Conservation (phyloP, 2,888 invertebrate genomes). For the Phyllotreta cruciferae region DNA sequence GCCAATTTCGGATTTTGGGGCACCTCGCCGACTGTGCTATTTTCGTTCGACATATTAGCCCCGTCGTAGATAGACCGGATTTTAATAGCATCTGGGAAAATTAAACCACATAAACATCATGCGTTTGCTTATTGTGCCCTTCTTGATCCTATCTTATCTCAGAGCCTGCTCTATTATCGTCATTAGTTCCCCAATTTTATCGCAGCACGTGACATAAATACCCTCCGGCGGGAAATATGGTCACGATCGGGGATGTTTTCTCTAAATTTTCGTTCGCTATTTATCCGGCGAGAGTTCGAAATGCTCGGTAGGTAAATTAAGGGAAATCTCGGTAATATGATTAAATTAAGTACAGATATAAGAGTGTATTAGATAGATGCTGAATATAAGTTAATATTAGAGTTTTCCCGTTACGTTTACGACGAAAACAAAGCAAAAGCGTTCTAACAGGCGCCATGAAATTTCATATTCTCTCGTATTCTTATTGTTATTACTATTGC, state of each 20-base stretch:
- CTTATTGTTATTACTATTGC: conserved; percentile 20
- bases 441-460: conserved; percentile 2
- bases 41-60: conserved; percentile 53
- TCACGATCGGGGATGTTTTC: conserved; percentile 9
- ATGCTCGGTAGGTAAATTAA: too few relatives aligned
- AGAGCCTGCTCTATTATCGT: conserved; percentile 39
- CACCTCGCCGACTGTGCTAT: conserved; percentile 27
- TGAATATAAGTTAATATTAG: too few relatives aligned
- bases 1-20: conserved; percentile 10
- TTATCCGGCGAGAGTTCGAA: too few relatives aligned
- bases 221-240: conserved; percentile 12
- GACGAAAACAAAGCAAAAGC: too few relatives aligned
- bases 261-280: not conserved
- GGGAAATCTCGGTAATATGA: too few relatives aligned
- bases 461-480: conserved; percentile 14
- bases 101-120: conserved; percentile 60
- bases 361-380: not conserved
- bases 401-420: too few relatives aligned
- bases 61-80: conserved; percentile 53
- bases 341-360: not conserved
- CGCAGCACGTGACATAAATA: conserved; percentile 25
- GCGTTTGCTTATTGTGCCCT: conserved; percentile 53
- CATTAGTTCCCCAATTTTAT: conserved; percentile 38
- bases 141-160: conserved; percentile 50
- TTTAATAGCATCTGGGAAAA: conserved; percentile 59